Evolutionary conservation across 1,140 invertebrate genomes (phyloP).

Genomic region (Drosophila mayri): DNA sequence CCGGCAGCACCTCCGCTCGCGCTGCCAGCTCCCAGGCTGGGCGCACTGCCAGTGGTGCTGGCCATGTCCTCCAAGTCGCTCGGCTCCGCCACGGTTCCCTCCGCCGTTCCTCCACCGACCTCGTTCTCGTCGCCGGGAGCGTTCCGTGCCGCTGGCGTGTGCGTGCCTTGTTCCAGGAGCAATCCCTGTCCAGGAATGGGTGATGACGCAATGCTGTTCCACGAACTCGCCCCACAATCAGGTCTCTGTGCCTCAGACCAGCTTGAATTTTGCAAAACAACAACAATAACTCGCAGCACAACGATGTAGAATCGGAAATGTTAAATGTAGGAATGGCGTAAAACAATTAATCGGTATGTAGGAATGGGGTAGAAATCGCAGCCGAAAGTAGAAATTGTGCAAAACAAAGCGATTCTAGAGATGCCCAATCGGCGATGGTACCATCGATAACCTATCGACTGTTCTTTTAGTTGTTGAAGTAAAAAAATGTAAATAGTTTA

Average conservation of each 20-base stretch:
- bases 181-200: constrained; percentile 13
- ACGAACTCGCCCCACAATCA: constrained; percentile 28
- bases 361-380: no score
- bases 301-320: no score
- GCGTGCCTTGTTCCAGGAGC: constrained; percentile 6
- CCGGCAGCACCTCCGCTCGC: constrained; percentile 10
- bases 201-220: constrained; percentile 42
- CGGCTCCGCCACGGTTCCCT: constrained; percentile 29
- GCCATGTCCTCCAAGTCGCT: constrained; percentile 37
- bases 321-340: no score
- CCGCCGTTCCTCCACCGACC: constrained; percentile 18
- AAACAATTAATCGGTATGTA: no score
- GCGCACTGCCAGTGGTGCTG: constrained; percentile 43
- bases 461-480: background rate
- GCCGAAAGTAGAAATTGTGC: background rate
- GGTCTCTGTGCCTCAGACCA: constrained; percentile 13
- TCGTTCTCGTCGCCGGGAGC: constrained; percentile 18
- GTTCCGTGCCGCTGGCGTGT: constrained; percentile 17
- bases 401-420: constrained; percentile 34
- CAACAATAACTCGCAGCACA: background rate
- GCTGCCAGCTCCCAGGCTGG: constrained; percentile 19
- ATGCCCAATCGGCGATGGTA: background rate
- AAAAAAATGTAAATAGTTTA: background rate
- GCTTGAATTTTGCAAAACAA: constrained; percentile 37
- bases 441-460: constrained; percentile 9